These are phyloP conservation scores for Stramonita haemastoma DNA, from an alignment of 2,888 invertebrate genomes.

Conservation along the genomic window DNA sequence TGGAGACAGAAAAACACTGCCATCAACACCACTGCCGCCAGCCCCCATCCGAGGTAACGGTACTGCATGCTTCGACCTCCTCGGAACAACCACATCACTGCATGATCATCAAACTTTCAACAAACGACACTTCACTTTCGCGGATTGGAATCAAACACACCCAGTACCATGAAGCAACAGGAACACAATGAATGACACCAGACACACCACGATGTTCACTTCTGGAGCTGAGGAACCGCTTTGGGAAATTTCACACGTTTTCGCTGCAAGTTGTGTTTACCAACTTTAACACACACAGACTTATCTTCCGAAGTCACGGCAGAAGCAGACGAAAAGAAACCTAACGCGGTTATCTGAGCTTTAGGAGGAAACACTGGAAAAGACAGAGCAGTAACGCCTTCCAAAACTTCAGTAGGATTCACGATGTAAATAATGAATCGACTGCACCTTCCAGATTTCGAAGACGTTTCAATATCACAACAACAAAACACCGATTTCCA, in stretches of 20 bases:
- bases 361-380: background rate
- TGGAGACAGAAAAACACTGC: constrained; percentile 50
- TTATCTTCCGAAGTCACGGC: background rate
- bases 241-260: background rate
- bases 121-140: background rate
- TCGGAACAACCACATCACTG: constrained; percentile 44
- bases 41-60: constrained; percentile 41
- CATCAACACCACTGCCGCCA: constrained; percentile 41
- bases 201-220: background rate
- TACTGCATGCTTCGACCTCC: constrained; percentile 43
- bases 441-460: background rate
- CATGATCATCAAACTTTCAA: background rate
- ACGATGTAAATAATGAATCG: background rate
- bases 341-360: background rate
- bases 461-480: background rate
- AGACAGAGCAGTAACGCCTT: background rate
- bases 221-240: background rate
- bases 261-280: constrained; percentile 21
- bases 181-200: background rate
- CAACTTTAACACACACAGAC: constrained; percentile 19
- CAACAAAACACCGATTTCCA: background rate
- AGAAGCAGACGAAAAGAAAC: background rate
- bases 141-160: background rate
- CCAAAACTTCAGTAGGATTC: background rate
- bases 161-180: background rate